These are phyloP conservation scores for Penaeus chinensis DNA, from an alignment of 1,140 invertebrate genomes.

Conservation along the genomic window DNA sequence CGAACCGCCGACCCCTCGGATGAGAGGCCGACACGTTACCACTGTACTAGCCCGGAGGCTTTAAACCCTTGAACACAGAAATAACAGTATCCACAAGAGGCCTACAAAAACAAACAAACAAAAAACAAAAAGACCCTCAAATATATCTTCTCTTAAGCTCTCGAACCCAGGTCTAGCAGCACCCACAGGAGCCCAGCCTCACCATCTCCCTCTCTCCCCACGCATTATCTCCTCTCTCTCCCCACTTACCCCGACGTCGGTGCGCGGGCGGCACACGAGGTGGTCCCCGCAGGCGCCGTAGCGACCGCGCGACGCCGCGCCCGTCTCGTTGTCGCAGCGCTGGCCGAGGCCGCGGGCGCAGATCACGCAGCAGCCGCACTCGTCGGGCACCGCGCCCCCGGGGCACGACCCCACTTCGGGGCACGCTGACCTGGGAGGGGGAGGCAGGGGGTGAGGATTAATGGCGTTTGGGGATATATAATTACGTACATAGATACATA, in stretches of 20 bases:
- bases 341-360: constrained; percentile 38
- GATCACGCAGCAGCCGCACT: constrained; percentile 35
- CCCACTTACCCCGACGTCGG: background rate
- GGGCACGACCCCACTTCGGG: background rate
- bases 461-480: too few species aligned
- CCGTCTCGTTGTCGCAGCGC: constrained; percentile 10
- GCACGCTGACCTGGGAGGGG: background rate
- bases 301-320: background rate
- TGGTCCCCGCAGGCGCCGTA: background rate
- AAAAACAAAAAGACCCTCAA: too few species aligned
- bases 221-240: background rate
- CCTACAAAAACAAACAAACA: too few species aligned
- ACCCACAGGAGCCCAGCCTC: background rate
- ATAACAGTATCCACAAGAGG: too few species aligned
- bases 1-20: too few species aligned
- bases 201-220: background rate
- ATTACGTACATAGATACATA: too few species aligned
- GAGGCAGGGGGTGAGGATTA: background rate
- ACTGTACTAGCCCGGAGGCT: too few species aligned
- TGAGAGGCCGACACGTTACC: too few species aligned
- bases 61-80: too few species aligned
- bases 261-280: background rate
- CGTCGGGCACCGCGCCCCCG: constrained; percentile 22
- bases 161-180: too few species aligned
- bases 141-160: too few species aligned